Conservation (phyloP, 2,888 invertebrate genomes). For the Chironomus tentans region DNA sequence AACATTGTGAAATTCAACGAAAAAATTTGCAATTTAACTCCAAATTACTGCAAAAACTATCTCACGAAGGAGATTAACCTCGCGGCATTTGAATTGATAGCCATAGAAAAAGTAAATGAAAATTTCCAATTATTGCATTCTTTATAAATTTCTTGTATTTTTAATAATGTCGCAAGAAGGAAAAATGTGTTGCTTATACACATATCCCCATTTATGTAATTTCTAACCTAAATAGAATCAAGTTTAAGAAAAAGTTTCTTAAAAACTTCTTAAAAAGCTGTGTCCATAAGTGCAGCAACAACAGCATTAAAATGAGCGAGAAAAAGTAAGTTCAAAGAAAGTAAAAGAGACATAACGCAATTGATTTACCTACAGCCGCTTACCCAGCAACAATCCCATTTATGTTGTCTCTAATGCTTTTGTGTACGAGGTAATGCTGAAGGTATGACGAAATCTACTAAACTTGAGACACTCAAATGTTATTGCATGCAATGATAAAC, state of each 20-base stretch:
- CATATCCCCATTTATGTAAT: neutral
- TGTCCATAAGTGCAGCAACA: neutral
- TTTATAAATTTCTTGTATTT: neutral
- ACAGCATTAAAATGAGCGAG: neutral
- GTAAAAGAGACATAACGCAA: neutral
- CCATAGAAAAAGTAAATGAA: neutral
- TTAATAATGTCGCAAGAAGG: neutral
- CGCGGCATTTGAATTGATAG: neutral
- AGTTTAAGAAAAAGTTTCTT: neutral
- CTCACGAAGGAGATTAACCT: too few species aligned
- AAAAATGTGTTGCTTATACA: neutral
- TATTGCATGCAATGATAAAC: neutral
- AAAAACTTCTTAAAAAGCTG: neutral
- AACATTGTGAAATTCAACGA: too few species aligned
- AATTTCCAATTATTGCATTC: neutral
- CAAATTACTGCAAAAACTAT: too few species aligned
- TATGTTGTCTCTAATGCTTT: neutral
- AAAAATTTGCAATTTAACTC: too few species aligned
- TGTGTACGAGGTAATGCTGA: neutral
- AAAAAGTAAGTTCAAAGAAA: constrained; percentile 12
- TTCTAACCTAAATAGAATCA: constrained; percentile 19
- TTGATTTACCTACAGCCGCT: neutral
- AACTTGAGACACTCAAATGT: constrained; percentile 10
- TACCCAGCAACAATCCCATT: neutral
- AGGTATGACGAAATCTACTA: constrained; percentile 3